Base-by-base conservation (phyloP, 2,888 invertebrate genomes). In the Parnassius smintheus region DNA sequence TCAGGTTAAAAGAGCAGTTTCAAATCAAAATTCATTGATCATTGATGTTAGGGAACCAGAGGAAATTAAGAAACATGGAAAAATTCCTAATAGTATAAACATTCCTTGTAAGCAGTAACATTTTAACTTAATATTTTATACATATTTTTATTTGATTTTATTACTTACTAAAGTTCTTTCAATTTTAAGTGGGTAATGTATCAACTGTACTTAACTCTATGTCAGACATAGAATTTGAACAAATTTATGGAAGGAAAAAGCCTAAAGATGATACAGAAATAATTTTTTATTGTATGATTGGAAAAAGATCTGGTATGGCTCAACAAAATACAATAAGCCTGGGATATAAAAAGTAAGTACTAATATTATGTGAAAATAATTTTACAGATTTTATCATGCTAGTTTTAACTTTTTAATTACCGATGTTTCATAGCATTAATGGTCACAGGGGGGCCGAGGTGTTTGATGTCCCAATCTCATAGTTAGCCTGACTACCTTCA, bases 21-120 rank as follows among this genome's bases (percentile, higher is more conserved):
- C 64, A 3, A 72, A 80, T 65, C 70, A 68, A 18, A 75, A 80
- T 63, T 73, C 82, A 62, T 74, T 95, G 13, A 92, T 96, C 41
- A 93, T 97, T 66, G 96, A 96, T 88, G 96, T 96, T 0, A 93
- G 96, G 68, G 96, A 96, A 76, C 95, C 95, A 44, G 82, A 92
- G 11, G 96, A 96, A 84, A 81, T 96, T 10, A 82, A 92, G 66
- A 94, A 95, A 76, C 93, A 94, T 70, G 96, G 96, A 2, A 88
- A 91, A 74, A 93, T 96, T 65, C 96, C 96, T 48, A 94, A 94
- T 61, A 95, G 95, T 75, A 92, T 96, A 59, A 95, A 96, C 75
- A 95, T 96, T 80, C 96, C 96, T 71, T 89, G 96, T 94, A 92
- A 93, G 93, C 86, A 46, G 53, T 54, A 22, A 35, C 22, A 63